A percentile compares a stretch with the other conserved stretches of the same genome.
These are phyloP conservation scores for Phylloscopus whistleri DNA, from an alignment of 2,113 vertebrate genomes.

Conservation along the genomic window DNA sequence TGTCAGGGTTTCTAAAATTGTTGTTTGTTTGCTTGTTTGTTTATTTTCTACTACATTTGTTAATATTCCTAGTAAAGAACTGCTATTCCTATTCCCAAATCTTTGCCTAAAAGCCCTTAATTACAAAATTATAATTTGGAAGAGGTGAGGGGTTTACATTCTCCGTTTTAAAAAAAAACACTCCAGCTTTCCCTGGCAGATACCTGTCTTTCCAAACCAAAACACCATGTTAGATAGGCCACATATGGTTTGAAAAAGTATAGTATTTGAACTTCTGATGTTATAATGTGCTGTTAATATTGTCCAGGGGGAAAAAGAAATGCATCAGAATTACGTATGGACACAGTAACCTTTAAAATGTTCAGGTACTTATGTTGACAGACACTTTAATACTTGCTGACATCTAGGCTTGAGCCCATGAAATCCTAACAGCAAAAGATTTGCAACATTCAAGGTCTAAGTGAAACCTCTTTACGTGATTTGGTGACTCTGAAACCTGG, in stretches of 20 bases:
- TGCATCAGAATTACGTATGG: neutral
- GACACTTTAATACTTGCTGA: neutral
- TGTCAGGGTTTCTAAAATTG: no score
- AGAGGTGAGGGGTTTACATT: no score
- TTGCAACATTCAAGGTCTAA: neutral
- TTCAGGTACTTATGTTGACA: neutral
- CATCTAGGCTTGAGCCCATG: neutral
- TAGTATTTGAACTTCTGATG: neutral
- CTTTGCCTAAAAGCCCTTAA: no score
- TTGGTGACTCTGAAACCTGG: neutral
- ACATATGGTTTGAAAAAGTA: neutral
- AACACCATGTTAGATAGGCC: neutral
- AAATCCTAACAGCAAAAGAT: neutral
- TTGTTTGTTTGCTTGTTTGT: no score
- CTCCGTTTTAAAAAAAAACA: no score
- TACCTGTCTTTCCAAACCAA: no score
- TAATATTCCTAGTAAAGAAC: no score
- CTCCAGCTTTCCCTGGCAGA: no score
- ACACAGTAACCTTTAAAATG: neutral
- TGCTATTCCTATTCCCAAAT: no score
- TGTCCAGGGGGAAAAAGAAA: rapidly evolving
- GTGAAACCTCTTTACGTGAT: neutral
- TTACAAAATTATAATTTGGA: no score
- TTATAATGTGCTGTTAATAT: neutral
- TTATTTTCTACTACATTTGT: no score